These are phyloP conservation scores for Bucco capensis DNA, from an alignment of 2,113 vertebrate species.

Conservation along the genomic window DNA sequence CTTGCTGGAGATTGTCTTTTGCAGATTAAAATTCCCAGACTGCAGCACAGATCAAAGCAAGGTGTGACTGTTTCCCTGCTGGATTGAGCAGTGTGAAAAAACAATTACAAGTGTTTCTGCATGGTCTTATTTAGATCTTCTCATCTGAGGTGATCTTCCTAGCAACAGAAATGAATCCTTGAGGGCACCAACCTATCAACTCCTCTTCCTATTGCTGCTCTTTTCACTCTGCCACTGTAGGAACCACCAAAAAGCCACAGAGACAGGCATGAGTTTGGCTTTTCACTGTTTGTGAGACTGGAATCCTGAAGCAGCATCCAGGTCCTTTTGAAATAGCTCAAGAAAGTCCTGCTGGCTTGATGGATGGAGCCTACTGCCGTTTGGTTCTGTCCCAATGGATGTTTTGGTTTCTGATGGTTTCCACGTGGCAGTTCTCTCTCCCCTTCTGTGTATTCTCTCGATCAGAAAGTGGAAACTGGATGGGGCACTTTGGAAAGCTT, in stretches of 20 bases:
- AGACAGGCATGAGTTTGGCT: neutral
- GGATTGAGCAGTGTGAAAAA: constrained; percentile 31
- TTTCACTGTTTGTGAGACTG: neutral
- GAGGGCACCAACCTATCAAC: neutral
- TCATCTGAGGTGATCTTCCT: constrained; percentile 19
- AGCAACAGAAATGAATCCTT: neutral
- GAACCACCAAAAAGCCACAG: neutral
- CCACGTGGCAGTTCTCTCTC: too few relatives aligned
- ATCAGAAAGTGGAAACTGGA: neutral
- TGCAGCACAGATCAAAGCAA: constrained; percentile 34
- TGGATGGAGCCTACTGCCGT: neutral
- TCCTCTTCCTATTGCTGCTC: neutral
- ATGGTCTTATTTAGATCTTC: neutral
- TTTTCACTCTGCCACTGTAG: neutral
- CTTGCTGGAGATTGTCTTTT: constrained; percentile 45
- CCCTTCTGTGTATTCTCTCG: too few relatives aligned
- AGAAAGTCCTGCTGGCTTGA: neutral
- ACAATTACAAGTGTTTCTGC: constrained; percentile 36
- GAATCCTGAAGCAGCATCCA: neutral
- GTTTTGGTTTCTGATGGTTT: too few relatives aligned
- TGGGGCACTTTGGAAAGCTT: neutral
- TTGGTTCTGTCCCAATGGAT: neutral
- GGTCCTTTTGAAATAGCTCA: neutral
- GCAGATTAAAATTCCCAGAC: constrained; percentile 55
- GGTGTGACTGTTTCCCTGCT: constrained; percentile 41